A percentile compares a stretch with the other conserved stretches of the same genome.
Evolutionary conservation across 2,113 vertebrate genomes (phyloP).

Genomic region (Otolemur garnettii): DNA sequence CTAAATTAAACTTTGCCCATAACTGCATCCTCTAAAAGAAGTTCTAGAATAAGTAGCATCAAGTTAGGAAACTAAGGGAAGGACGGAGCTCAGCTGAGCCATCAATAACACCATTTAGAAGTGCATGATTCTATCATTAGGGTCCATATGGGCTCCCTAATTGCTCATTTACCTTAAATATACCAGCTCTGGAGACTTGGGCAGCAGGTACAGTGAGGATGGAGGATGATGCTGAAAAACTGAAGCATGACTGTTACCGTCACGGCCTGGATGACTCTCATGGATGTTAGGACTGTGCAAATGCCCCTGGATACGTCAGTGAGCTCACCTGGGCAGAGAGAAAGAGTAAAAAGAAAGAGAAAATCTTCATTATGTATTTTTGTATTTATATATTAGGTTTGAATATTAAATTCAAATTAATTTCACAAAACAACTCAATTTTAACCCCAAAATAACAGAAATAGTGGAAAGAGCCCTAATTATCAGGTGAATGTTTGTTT

Average conservation of each 20-base stretch:
- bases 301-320: fast-evolving
- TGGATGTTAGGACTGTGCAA: background rate
- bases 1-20: background rate
- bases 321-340: background rate
- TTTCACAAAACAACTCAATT: background rate
- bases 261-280: background rate
- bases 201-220: background rate
- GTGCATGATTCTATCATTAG: too few relatives aligned
- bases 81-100: background rate
- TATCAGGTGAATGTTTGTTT: background rate
- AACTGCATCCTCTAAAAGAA: background rate
- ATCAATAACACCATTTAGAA: background rate
- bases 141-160: background rate
- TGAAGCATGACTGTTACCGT: background rate
- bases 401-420: background rate
- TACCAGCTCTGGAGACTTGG: background rate
- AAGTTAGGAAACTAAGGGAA: background rate
- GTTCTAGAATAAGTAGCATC: background rate
- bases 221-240: background rate
- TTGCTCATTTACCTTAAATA: background rate
- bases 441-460: background rate
- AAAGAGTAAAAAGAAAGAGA: background rate
- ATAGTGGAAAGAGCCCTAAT: background rate
- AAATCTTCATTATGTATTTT: background rate
- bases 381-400: background rate